A percentile compares a stretch with the other conserved stretches of the same genome.
Conservation (phyloP, 2,797 vertebrate genomes). For the Oophaga sylvatica region DNA sequence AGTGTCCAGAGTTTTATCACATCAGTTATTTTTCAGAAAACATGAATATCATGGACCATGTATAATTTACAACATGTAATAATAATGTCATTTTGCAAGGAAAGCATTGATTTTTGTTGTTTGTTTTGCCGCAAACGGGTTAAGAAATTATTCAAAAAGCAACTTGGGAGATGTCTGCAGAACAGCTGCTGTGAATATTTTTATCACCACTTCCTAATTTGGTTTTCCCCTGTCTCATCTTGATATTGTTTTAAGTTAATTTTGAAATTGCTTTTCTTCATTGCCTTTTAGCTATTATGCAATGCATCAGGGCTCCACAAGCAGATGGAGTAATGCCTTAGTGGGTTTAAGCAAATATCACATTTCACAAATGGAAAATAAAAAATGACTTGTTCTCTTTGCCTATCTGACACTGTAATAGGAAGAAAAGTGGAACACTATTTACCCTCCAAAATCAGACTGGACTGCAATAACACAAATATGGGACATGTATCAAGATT, state of each 20-base stretch:
- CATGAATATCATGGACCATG: too few species aligned
- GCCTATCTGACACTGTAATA: slow-evolving; percentile 42
- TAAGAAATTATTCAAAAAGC: slow-evolving; percentile 15
- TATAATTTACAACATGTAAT: background rate
- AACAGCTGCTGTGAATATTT: slow-evolving; percentile 65
- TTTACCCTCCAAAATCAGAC: background rate
- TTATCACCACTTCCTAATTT: slow-evolving; percentile 62
- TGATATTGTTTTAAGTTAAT: slow-evolving; percentile 70
- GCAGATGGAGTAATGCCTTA: slow-evolving; percentile 60
- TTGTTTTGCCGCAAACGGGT: slow-evolving; percentile 8
- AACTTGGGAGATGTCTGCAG: slow-evolving; percentile 22
- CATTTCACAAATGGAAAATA: slow-evolving; percentile 61
- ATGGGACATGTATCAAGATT: background rate
- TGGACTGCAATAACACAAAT: background rate
- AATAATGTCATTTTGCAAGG: slow-evolving; percentile 5
- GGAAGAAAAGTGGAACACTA: background rate
- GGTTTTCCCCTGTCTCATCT: slow-evolving; percentile 64
- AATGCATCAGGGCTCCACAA: slow-evolving; percentile 56
- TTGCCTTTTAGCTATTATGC: slow-evolving; percentile 66
- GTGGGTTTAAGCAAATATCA: slow-evolving; percentile 60
- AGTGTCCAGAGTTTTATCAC: too few species aligned
- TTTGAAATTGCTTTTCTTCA: slow-evolving; percentile 66
- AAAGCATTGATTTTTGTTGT: slow-evolving; percentile 26
- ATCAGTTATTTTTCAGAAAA: background rate
- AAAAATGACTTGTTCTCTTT: slow-evolving; percentile 50